Evolutionary conservation across 2,888 invertebrate genomes (phyloP).

Genomic region (Anthoptus insignis): DNA sequence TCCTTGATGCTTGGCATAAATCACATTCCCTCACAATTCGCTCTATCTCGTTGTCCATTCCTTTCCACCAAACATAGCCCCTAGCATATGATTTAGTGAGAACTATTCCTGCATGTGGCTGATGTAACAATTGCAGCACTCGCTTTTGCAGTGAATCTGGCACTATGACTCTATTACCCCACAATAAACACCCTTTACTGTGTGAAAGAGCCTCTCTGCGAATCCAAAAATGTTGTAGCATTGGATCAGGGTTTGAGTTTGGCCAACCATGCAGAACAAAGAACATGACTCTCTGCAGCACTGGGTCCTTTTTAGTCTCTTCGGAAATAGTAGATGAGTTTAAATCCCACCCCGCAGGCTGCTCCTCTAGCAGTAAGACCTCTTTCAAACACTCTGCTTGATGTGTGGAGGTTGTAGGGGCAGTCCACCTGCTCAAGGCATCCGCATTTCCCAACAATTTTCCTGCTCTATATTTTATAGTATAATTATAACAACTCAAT

Average conservation of each 20-base stretch:
- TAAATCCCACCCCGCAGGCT: neutral
- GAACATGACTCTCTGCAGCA: neutral
- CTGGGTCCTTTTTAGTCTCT: neutral
- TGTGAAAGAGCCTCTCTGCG: neutral
- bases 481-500: constrained; percentile 17
- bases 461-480: constrained; percentile 9
- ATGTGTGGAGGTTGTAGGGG: neutral
- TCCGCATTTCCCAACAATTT: constrained; percentile 18
- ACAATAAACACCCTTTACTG: constrained; percentile 1
- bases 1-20: constrained; percentile 5
- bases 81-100: constrained; percentile 40
- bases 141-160: neutral
- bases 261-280: neutral
- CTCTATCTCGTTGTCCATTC: constrained; percentile 30
- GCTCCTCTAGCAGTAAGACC: constrained; percentile 9
- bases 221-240: neutral
- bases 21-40: neutral
- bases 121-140: constrained; percentile 4
- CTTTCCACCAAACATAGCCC: constrained; percentile 44
- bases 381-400: neutral
- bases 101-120: constrained; percentile 1
- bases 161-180: constrained; percentile 1
- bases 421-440: constrained; percentile 15
- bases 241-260: neutral
- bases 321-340: neutral